Base-by-base conservation (phyloP, 1,140 invertebrate species). In the Saxidomus purpurata region DNA sequence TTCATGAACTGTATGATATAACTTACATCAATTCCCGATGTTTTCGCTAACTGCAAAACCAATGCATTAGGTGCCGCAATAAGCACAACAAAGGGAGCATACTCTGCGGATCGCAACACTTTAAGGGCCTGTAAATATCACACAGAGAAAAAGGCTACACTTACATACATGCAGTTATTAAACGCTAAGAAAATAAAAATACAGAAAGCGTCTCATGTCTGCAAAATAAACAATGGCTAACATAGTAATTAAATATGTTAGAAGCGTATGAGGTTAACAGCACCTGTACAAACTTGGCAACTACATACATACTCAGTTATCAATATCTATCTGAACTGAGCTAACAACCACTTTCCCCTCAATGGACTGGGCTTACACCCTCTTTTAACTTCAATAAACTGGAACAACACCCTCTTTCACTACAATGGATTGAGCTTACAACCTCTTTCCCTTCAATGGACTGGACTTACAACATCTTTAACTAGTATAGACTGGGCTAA, bases 41-140 rank as follows among this genome's bases (percentile, higher is more conserved):
- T 79, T 91, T 92, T 91, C 25, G 82, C 87, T 79, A 84, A 81
- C 49, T 90, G 90, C 47, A 94, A 85, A 67, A 94, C 94, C 83
- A 82, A 87, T n/a, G 91, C 90, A 84, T 96, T 95, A n/a, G 99
- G 99, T 22, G 99, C 99, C 38, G 99, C 99, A 93, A 99, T 99
- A 96, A 99, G 99, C 84, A 99, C 98, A 90, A 97, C 96, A 96
- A 99, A 99, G 31, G 99, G 99, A 91, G 99, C 98, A 96, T 99
- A 99, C 96, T 99, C 99, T 15, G 99, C 98, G 15, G 98, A 99
- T 88, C 99, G 97, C 85, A 99, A 96, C 91, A 99, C 98, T 96
- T 99, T 99, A 85, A 99, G 96, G n/a, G 99, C 99, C 96, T 99
- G 93, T 31, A 95, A 93, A 82, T 8, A 43, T 17, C 36, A 63